Base-by-base conservation (phyloP, 2,113 vertebrate genomes). In the Odontophorus gujanensis region DNA sequence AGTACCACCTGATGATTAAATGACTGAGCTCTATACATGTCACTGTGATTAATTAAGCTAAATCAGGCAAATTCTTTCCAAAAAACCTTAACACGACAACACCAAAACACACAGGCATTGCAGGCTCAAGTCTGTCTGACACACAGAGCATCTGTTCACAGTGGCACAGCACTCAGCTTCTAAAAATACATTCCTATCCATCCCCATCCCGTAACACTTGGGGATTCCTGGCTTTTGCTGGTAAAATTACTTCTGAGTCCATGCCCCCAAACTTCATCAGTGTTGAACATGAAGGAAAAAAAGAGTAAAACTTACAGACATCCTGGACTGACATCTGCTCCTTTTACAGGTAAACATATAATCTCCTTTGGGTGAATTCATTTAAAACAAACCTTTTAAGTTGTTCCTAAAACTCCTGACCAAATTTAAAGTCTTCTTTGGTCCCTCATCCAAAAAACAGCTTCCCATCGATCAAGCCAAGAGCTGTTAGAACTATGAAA, bases 71-170 rank as follows among this genome's bases (percentile, higher is more conserved):
- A 34, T 2, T 59, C 79, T 34, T 78, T 20, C 80, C 76, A 81
- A 50, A 53, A 7, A 30, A 26, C 51, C 73, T n/a, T 51, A 18
- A n/a, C 25, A 25, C 0, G 32, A 72, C 42, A 58, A 45, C 62
- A 81, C 48, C 89, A 55, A 79, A 74, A 62, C 83, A 93, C 73
- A 1, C 0, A 4, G 92, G 81, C 68, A 47, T 12, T 48, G 75
- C 61, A 90, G 84, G 95, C 84, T 93, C 95, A 59, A 61, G 51
- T 21, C 78, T 92, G 83, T 51, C n/a, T 94, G 96, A 58, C 62
- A 63, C 57, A 18, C 34, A 0, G 1, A 75, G 40, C 51, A 51
- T 50, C 73, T 28, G 25, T 38, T 79, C 61, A 78, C 28, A 63
- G 9, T 4, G 40, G 71, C 48, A 92, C 42, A 90, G 71, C 62